Conservation (phyloP, 2,113 vertebrate genomes). For the Cebus imitator region DNA sequence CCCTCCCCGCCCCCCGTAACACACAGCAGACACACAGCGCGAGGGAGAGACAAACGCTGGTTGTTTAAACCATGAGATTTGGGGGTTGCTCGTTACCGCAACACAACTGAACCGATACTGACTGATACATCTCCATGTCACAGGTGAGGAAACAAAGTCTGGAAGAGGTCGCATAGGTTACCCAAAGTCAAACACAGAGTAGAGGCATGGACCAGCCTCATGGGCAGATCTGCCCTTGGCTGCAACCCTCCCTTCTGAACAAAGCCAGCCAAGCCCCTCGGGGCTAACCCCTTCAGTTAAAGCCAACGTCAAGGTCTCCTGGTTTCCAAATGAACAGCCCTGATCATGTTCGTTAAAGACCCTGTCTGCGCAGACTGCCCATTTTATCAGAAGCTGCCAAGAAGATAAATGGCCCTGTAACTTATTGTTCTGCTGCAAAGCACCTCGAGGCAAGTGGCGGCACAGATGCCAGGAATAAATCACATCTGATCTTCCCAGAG, state of each 20-base stretch:
- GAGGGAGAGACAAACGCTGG: rapidly evolving
- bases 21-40: rapidly evolving
- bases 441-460: neutral
- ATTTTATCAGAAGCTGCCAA: slow-evolving; percentile 49
- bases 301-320: slow-evolving; percentile 55
- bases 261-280: neutral
- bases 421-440: neutral
- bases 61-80: neutral
- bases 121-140: neutral
- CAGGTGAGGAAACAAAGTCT: neutral
- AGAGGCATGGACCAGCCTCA: rapidly evolving
- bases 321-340: slow-evolving; percentile 39
- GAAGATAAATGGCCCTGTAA: slow-evolving; percentile 46
- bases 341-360: neutral
- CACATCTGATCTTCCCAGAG: neutral
- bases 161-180: neutral
- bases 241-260: neutral
- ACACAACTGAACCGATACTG: rapidly evolving
- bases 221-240: rapidly evolving
- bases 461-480: slow-evolving; percentile 44
- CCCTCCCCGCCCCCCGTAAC: no score
- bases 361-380: slow-evolving; percentile 28
- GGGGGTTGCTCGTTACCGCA: neutral
- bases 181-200: neutral
- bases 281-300: slow-evolving; percentile 14